Conservation (phyloP, 2,113 vertebrate genomes). For the Phaetusa simplex region DNA sequence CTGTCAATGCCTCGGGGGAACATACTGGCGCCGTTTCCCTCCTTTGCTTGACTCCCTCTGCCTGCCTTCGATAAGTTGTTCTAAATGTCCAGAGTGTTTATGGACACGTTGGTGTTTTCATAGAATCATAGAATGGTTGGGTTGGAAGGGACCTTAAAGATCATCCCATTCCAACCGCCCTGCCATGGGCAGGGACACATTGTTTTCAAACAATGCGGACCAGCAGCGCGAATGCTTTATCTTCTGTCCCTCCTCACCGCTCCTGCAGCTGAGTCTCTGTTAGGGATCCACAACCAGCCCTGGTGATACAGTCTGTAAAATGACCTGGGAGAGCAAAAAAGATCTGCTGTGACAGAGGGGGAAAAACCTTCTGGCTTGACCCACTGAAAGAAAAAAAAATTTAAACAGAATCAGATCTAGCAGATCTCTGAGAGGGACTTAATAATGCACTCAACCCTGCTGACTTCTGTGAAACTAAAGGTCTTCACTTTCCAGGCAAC, state of each 20-base stretch:
- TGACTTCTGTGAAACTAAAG: not conserved
- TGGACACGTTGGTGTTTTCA: fast-evolving
- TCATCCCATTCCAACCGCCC: not conserved
- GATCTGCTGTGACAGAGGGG: not conserved
- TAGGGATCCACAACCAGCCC: not conserved
- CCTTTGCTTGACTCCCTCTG: not conserved
- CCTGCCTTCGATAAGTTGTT: not conserved
- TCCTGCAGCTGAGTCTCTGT: not conserved
- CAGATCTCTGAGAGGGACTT: not conserved
- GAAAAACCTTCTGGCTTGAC: not conserved
- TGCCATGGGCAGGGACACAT: not conserved
- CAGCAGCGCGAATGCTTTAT: not conserved
- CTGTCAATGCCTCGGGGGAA: not conserved
- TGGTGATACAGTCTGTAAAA: not conserved
- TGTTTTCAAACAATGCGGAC: not conserved
- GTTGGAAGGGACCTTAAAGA: not conserved
- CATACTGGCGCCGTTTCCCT: not conserved
- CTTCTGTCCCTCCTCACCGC: not conserved
- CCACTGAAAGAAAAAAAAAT: not conserved
- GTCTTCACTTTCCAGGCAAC: not conserved
- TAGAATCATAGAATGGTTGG: not conserved
- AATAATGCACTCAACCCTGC: not conserved
- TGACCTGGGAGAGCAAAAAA: not conserved
- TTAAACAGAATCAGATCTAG: not conserved
- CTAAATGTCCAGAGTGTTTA: not conserved